Evolutionary conservation across 2,113 vertebrate species (phyloP).

Genomic region (Arvicanthis niloticus): DNA sequence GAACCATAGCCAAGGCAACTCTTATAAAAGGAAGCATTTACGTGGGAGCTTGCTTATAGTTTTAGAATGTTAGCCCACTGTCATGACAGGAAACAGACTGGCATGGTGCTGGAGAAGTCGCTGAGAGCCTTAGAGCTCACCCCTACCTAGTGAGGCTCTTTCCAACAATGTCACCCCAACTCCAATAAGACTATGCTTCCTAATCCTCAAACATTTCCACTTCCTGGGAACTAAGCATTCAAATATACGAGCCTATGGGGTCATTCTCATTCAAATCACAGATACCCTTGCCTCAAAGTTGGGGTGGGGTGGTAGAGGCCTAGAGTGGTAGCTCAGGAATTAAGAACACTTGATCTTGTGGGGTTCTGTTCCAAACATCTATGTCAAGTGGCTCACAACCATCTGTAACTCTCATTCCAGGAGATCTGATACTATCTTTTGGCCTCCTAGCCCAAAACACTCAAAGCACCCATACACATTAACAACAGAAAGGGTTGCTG

Average conservation of each 20-base stretch:
- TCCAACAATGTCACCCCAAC: not conserved
- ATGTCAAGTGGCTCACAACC: not conserved
- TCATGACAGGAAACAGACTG: not conserved
- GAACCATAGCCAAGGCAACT: not conserved
- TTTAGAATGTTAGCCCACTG: not conserved
- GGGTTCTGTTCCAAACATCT: not conserved
- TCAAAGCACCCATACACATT: not conserved
- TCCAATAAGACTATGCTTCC: not conserved
- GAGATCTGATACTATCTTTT: not conserved
- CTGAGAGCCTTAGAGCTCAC: not conserved
- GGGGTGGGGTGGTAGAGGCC: not conserved
- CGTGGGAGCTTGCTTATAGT: not conserved
- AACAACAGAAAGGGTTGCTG: not conserved
- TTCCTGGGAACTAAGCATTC: not conserved
- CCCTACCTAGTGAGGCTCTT: not conserved
- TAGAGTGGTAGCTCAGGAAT: not conserved
- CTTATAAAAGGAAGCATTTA: not conserved
- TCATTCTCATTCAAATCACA: not conserved
- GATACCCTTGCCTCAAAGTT: not conserved
- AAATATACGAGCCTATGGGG: not conserved
- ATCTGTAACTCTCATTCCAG: not conserved
- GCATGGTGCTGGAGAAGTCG: not conserved
- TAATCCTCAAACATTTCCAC: not conserved
- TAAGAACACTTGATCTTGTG: not conserved
- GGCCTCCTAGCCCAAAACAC: not conserved